phyloP scores from a whole-genome alignment of 2,888 invertebrate genomes.

The Hypercompe scribonia region DNA sequence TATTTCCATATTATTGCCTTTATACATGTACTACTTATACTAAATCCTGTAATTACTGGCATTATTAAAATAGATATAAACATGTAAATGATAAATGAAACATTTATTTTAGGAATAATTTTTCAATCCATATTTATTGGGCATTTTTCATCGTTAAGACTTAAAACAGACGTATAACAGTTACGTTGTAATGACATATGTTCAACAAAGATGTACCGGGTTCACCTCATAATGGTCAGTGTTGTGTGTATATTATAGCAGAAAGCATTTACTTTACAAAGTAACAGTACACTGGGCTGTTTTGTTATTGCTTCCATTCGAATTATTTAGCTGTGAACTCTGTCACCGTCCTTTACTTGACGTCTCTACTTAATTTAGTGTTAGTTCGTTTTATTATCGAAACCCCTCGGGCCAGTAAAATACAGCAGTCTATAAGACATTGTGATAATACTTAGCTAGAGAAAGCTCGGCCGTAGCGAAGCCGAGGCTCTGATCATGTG shows the following conservation, averaged over 20 bases:
- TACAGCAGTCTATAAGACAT: constrained; percentile 83
- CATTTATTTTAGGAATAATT: constrained; percentile 62
- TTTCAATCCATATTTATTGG: constrained; percentile 63
- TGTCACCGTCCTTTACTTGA: constrained; percentile 82
- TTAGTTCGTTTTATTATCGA: constrained; percentile 77
- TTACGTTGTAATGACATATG: constrained; percentile 73
- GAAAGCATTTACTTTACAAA: constrained; percentile 81
- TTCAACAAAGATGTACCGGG: constrained; percentile 61
- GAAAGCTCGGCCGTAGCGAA: constrained; percentile 54
- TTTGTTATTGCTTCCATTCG: constrained; percentile 73
- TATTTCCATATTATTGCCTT: constrained; percentile 59
- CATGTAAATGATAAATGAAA: constrained; percentile 60
- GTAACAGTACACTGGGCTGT: constrained; percentile 66
- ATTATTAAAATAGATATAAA: constrained; percentile 65
- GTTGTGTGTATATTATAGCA: constrained; percentile 68
- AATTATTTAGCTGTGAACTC: constrained; percentile 64
- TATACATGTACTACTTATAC: constrained; percentile 47
- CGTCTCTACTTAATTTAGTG: constrained; percentile 84
- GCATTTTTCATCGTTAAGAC: constrained; percentile 65
- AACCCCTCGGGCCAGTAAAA: constrained; percentile 83
- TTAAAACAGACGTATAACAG: constrained; percentile 61
- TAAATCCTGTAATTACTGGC: constrained; percentile 62
- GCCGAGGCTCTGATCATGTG: constrained; percentile 54
- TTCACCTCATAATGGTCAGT: constrained; percentile 83
- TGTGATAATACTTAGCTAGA: constrained; percentile 83